Conservation (phyloP, 2,113 vertebrate genomes). For the Girardinichthys multiradiatus region DNA sequence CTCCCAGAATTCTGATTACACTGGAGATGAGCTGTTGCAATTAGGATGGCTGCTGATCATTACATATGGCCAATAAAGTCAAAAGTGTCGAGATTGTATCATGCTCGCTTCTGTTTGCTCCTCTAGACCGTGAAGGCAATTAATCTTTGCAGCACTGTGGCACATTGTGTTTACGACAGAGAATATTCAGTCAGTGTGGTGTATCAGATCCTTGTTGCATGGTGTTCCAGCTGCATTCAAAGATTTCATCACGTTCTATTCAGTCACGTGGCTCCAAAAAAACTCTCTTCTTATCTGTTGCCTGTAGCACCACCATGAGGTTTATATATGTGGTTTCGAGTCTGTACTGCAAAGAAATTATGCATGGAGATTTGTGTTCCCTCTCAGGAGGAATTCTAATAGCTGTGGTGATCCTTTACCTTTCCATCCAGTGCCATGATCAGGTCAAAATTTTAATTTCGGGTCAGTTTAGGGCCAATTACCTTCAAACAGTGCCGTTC, state of each 20-base stretch:
- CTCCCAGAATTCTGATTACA: constrained; percentile 73
- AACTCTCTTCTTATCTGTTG: constrained; percentile 4
- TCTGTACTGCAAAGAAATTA: constrained; percentile 1
- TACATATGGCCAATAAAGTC: constrained; percentile 51
- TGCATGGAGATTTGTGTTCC: neutral
- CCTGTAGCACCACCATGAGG: neutral
- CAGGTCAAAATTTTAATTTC: constrained; percentile 19
- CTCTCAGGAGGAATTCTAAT: neutral
- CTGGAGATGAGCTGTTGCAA: constrained; percentile 54
- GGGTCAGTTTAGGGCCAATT: constrained; percentile 15
- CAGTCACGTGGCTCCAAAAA: neutral
- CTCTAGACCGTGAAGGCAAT: constrained; percentile 9
- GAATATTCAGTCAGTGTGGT: neutral
- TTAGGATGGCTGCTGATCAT: constrained; percentile 49
- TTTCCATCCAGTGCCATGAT: constrained; percentile 1
- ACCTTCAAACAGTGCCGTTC: neutral
- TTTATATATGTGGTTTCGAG: neutral
- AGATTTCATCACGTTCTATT: no score
- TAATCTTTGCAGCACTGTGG: constrained; percentile 13
- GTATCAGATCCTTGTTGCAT: neutral
- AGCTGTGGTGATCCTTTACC: neutral
- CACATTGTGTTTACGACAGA: neutral
- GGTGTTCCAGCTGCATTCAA: neutral
- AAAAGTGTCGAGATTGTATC: constrained; percentile 38
- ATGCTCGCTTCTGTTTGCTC: constrained; percentile 8